phyloP scores from a whole-genome alignment of 2,888 invertebrate species.

The Lordiphosa fenestrarum region DNA sequence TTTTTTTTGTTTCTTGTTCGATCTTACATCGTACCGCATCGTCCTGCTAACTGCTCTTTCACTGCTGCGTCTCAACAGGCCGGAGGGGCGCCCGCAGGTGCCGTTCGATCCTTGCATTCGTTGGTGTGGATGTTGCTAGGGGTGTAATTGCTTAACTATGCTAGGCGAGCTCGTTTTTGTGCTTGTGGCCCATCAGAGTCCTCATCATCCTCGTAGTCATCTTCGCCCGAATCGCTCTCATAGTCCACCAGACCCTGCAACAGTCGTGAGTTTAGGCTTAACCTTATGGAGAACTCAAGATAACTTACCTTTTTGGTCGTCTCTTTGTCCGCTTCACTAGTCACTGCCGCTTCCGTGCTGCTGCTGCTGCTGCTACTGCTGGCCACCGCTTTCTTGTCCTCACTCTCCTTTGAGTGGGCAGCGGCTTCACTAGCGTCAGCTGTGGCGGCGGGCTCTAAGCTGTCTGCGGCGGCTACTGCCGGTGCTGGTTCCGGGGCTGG shows the following conservation, averaged over 20 bases:
- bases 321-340: constrained; percentile 46
- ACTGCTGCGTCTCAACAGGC: constrained; percentile 34
- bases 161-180: constrained; percentile 80
- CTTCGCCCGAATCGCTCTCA: constrained; percentile 98
- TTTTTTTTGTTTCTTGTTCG: constrained; percentile 54
- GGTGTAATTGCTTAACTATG: constrained; percentile 71
- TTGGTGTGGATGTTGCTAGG: constrained; percentile 36
- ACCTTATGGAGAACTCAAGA: neutral
- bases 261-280: neutral
- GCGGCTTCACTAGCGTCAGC: constrained; percentile 41
- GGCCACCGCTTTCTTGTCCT: constrained; percentile 20
- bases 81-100: constrained; percentile 11
- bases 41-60: constrained; percentile 29
- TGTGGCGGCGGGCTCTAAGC: constrained; percentile 28
- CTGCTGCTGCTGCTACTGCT: neutral
- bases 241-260: constrained; percentile 95
- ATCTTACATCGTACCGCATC: constrained; percentile 57
- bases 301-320: constrained; percentile 54
- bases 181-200: constrained; percentile 77
- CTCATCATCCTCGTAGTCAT: constrained; percentile 86
- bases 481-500: constrained; percentile 28
- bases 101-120: constrained; percentile 51
- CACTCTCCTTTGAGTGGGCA: constrained; percentile 33
- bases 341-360: constrained; percentile 16
- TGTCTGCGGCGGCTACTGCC: constrained; percentile 37